Evolutionary conservation across 2,797 vertebrate genomes (phyloP), one percentile per base, ranked within the genome.

Genomic region (Bucorvus abyssinicus): DNA sequence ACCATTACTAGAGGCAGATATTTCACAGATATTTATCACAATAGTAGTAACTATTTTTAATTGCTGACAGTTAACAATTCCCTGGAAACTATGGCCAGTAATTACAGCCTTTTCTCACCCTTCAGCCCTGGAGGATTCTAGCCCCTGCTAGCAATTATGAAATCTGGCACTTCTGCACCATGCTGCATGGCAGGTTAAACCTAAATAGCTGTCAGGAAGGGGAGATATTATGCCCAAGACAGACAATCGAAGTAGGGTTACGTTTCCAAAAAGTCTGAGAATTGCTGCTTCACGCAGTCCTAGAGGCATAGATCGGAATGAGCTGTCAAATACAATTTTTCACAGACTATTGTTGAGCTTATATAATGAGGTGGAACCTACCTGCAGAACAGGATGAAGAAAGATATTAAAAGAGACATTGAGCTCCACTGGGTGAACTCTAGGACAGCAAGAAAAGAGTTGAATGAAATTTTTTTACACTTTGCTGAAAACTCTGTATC

Each of bases 261-360:
- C 40, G 55, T 90, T 89, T 94, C 77, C 77, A 90, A 76, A 86
- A 96, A 77, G 36, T 89, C 68, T 71, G 61, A 50, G 55, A 84
- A 68, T 47, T 81, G 56, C 36, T 92, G 38, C 50, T 89, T 89
- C 81, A 68, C 0, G 0, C 44, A 64, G n/a, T 96, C 77, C 85
- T 94, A 38, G 63, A 91, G 87, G 73, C 63, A 82, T 24, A 67
- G 85, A 53, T 42, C 88, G 91, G 83, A 96, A 93, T 13, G 60
- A 94, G 56, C 91, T 95, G 95, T 90, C 94, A 94, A 77, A 60
- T 67, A n/a, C 44, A 44, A 49, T 90, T 89, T 95, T 94, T 94
- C 90, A 91, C 53, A 84, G 70, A 24, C 20, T 63, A 8, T 82
- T 79, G 40, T 50, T 84, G 79, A 70, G 45, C 76, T 84, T 82